A percentile compares a stretch with the other conserved stretches of the same genome.
Evolutionary conservation across 2,797 vertebrate species (phyloP).

Genomic region (Myotis planiceps): DNA sequence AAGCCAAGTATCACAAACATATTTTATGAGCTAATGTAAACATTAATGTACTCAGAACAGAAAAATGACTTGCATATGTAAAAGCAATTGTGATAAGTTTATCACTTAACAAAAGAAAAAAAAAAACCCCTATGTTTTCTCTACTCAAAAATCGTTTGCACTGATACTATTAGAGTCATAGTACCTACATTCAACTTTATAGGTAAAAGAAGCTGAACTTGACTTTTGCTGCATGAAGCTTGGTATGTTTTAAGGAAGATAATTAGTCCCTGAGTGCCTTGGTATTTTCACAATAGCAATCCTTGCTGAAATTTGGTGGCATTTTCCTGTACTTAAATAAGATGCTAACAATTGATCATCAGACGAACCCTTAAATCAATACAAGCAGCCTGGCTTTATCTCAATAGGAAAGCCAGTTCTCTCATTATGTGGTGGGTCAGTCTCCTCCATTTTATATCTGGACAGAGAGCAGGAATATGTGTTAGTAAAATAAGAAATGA

Average conservation of each 20-base stretch:
- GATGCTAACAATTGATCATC: neutral
- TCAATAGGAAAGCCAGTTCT: slow-evolving; percentile 64
- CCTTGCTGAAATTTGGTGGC: neutral
- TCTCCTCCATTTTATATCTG: neutral
- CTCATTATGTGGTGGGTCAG: neutral
- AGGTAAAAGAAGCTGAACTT: neutral
- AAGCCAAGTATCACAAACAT: neutral
- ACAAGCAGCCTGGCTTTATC: slow-evolving; percentile 32
- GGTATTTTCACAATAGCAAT: neutral
- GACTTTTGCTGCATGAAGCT: neutral
- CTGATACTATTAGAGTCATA: neutral
- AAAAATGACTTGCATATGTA: neutral
- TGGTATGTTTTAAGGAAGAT: neutral
- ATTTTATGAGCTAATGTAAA: neutral
- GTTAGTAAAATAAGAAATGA: neutral
- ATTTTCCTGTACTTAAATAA: slow-evolving; percentile 23
- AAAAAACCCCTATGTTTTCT: neutral
- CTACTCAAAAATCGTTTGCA: neutral
- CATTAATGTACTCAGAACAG: neutral
- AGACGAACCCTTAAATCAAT: slow-evolving; percentile 57
- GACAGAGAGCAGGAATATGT: slow-evolving; percentile 40
- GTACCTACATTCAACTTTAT: neutral
- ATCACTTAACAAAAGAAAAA: neutral
- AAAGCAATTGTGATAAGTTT: neutral
- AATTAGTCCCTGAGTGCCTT: neutral